phyloP scores from a whole-genome alignment of 2,797 vertebrate genomes.

The Naso thynnoides region DNA sequence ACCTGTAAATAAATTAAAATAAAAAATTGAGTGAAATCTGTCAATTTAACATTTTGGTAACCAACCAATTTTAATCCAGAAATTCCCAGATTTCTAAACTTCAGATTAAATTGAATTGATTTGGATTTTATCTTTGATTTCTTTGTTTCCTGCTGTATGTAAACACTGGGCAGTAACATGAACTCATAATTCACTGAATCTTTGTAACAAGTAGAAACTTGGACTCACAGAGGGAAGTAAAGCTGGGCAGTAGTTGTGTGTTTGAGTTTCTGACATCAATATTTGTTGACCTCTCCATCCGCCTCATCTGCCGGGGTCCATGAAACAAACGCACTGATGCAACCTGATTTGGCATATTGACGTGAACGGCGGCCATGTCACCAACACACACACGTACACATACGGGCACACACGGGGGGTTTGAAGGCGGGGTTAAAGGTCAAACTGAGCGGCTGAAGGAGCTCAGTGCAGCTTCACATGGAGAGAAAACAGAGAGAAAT shows the following conservation, averaged over 20 bases:
- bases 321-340: constrained; percentile 47
- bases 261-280: constrained; percentile 40
- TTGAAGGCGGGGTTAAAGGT: constrained; percentile 48
- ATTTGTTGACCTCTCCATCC: constrained; percentile 38
- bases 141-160: too few species aligned
- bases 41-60: too few species aligned
- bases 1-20: too few species aligned
- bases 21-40: too few species aligned
- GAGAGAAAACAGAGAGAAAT: constrained; percentile 30
- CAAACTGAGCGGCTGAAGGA: constrained; percentile 41
- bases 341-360: constrained; percentile 66
- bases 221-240: not conserved
- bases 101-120: too few species aligned
- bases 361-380: constrained; percentile 36
- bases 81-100: too few species aligned
- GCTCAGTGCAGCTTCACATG: constrained; percentile 27
- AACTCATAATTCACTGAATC: not conserved
- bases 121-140: too few species aligned
- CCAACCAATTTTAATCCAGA: too few species aligned
- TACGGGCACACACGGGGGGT: not conserved
- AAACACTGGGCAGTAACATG: too few species aligned
- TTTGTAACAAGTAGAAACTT: not conserved
- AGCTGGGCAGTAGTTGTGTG: constrained; percentile 8
- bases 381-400: constrained; percentile 22
- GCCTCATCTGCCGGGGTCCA: constrained; percentile 26